Evolutionary conservation across 92 coral and sea anemone species (phyloP), one percentile per base, ranked within the genome.

Genomic region (Zoanthus sociatus): DNA sequence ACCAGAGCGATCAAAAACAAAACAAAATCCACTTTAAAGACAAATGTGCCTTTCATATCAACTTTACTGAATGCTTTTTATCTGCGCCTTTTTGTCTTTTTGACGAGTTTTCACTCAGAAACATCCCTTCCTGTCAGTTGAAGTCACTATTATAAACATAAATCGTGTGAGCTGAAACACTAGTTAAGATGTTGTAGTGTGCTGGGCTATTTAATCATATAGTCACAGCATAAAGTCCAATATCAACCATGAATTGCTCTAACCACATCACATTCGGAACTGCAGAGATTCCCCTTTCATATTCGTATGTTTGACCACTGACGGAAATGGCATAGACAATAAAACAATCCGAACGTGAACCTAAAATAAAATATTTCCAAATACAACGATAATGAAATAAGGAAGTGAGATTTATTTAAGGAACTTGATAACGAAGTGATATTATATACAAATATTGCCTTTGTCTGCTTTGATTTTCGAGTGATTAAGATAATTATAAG

Each of bases 1-100:
- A 31, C 82, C 66, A 54, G 54, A 17, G 17, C 54, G 54, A 77
- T 30, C 54, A 77, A 15, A 30, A 77, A 26, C 37, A 77, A 77
- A 77, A 55, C 67, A 55, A 14, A 26, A 31, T 32, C 31, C 46
- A 2, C 47, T 30, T 20, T 33, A 69, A 33, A 69, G 31, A 5
- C 68, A 16, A 21, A 30, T 17, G 44, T 21, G 61, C 54, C 54
- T 15, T 33, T 31, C 82, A 77, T 77, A 21, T 30, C 32, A 54
- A 26, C 68, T 6, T 68, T 6, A 61, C 42, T 37, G 42, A 37
- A 61, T 21, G 66, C 26, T 33, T 30, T 77, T 33, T 12, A 12
- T 10, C 15, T 9, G 68, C 45, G 10, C 20, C 6, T 37, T 54
- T 21, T 31, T 66, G 5, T 20, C 12, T 32, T 32, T 11, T 26